Evolutionary conservation across 2,113 vertebrate genomes (phyloP).

Genomic region (Chroicocephalus ridibundus): DNA sequence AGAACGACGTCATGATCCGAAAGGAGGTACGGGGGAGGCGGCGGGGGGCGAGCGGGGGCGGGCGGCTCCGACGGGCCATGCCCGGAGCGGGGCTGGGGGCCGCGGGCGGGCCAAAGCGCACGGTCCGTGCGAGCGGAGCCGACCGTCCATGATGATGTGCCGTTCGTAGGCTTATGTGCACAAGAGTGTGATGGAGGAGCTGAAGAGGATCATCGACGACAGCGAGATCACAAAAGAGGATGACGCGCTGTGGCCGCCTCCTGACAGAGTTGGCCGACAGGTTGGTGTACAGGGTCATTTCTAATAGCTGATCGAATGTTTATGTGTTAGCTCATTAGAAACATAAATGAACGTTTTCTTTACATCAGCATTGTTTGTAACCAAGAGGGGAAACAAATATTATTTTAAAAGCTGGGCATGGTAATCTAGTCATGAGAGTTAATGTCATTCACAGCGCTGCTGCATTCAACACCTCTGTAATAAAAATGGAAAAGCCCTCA

Average conservation of each 20-base stretch:
- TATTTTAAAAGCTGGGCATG: not conserved
- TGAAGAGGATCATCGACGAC: constrained; percentile 98
- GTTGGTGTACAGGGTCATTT: constrained; percentile 64
- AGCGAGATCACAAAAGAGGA: constrained; percentile 99
- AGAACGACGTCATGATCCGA: constrained; percentile 99
- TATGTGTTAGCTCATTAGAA: accelerated
- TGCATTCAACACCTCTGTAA: not conserved
- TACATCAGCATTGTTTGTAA: not conserved
- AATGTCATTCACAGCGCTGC: accelerated
- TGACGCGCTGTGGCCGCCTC: constrained; percentile 95
- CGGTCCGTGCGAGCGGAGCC: not conserved
- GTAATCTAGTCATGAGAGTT: not conserved
- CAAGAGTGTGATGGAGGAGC: constrained; percentile 98
- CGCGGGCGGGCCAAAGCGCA: not conserved
- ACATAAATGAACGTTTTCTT: not conserved
- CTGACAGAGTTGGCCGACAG: constrained; percentile 95
- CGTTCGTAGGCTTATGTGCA: constrained; percentile 91
- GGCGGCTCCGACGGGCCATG: not conserved
- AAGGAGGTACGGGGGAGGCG: constrained; percentile 84
- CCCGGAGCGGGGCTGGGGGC: not conserved
- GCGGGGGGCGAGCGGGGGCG: not conserved
- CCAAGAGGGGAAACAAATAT: not conserved
- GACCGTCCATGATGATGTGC: not conserved
- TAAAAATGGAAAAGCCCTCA: not conserved
- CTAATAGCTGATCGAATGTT: not conserved